A percentile compares a stretch with the other conserved stretches of the same genome.
These are phyloP conservation scores for Micromesistius poutassou DNA, from an alignment of 2,797 vertebrate genomes.

Conservation along the genomic window DNA sequence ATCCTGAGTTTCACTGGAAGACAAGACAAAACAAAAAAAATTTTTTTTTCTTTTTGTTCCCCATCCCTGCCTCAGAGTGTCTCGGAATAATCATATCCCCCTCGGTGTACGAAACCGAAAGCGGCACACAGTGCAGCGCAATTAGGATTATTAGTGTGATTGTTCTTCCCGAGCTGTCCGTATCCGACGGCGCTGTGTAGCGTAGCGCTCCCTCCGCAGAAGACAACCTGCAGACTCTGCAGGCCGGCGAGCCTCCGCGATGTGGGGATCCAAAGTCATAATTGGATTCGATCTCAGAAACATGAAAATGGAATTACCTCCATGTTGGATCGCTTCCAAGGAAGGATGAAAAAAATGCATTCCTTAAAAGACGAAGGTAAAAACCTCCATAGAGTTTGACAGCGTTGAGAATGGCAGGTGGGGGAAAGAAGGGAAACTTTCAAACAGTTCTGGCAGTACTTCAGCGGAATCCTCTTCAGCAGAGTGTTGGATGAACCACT, in stretches of 20 bases:
- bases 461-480: background rate
- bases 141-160: background rate
- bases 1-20: background rate
- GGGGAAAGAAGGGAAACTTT: background rate
- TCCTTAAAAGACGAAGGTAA: background rate
- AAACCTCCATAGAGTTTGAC: background rate
- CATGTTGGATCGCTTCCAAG: background rate
- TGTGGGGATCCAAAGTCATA: constrained; percentile 13
- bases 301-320: background rate
- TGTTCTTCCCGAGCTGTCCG: background rate
- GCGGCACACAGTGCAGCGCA: background rate
- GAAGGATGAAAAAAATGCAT: background rate
- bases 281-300: constrained; percentile 12
- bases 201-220: background rate
- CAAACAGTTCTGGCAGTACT: background rate
- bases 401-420: background rate
- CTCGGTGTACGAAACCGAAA: background rate
- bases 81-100: background rate
- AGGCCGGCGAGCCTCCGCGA: background rate
- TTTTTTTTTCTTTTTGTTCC: background rate
- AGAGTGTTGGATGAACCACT: background rate
- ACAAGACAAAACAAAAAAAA: background rate
- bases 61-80: background rate
- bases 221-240: background rate
- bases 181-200: background rate